Base-by-base conservation (phyloP, 2,797 vertebrate species). In the Cryptoblepharus egeriae region DNA sequence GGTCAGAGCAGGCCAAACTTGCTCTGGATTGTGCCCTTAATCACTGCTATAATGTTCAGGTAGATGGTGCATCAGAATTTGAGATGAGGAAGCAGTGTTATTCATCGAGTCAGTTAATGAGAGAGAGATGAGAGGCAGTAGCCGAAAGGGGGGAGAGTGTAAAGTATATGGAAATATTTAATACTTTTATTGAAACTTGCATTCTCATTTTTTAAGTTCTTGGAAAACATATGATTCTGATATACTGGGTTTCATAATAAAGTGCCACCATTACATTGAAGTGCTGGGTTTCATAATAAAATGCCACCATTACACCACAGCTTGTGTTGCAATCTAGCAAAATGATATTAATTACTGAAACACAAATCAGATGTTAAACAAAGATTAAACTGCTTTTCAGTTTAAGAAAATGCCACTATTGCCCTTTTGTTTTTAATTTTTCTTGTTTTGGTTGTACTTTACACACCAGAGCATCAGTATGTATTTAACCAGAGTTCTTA, bases 221-320 rank as follows among this genome's bases (percentile, higher is more conserved):
- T 91, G 69, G 87, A 89, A 90, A 91, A 93, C 78, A 86, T 85
- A 32, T 89, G 88, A 86, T 77, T 91, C 88, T 90, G 77, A 92
- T 90, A 83, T 78, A 91, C 35, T 88, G 32, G 67, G 63, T 82
- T 88, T 88, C 79, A 83, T 82, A 88, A 88, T 73, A 77, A 86
- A 92, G 93, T 88, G 84, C 45, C 71, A 86, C 67, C 84, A 77
- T 85, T 91, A 80, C 87, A 77, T 91, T 87, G 80, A 88, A 78
- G 64, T 20, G 67, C 77, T 88, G 32, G 67, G 63, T 82, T 88
- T 88, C 79, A 83, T 82, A 88, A 88, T 73, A 77, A 86, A 92
- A 93, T 88, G 84, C 45, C 71, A 86, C 67, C 84, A 77, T 85
- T 91, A 80, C 5, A 88, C 49, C 20, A 80, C 24, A 83, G 84